These are phyloP conservation scores for Tangara arthus DNA, from an alignment of 2,797 vertebrate species.

Conservation along the genomic window DNA sequence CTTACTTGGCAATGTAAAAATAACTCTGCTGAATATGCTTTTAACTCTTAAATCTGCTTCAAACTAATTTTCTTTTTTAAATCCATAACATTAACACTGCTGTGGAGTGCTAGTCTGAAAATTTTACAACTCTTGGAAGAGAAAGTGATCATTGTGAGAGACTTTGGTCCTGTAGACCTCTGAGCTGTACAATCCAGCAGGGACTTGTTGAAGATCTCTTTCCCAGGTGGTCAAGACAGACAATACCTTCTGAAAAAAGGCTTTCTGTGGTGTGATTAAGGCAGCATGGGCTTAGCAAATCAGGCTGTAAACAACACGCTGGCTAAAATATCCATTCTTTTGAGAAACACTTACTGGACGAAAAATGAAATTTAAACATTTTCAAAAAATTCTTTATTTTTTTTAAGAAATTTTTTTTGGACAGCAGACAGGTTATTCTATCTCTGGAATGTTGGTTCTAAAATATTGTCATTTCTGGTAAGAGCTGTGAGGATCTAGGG, in stretches of 20 bases:
- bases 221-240: neutral
- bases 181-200: neutral
- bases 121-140: neutral
- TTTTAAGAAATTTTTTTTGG: neutral
- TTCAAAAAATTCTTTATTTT: neutral
- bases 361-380: neutral
- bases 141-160: neutral
- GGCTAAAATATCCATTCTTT: neutral
- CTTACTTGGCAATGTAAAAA: slow-evolving; percentile 33
- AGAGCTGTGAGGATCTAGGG: neutral
- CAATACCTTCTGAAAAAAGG: neutral
- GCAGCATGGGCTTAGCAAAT: neutral
- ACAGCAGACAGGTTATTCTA: neutral
- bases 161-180: neutral
- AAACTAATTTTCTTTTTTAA: neutral
- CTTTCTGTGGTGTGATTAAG: neutral
- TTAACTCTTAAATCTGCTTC: neutral
- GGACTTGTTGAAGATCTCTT: neutral
- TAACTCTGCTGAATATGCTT: slow-evolving; percentile 7
- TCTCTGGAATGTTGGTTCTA: neutral
- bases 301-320: neutral
- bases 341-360: neutral
- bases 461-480: neutral
- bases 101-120: neutral
- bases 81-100: neutral